These are phyloP conservation scores for Lagorchestes hirsutus DNA, from an alignment of 2,797 vertebrate genomes.

Conservation along the genomic window DNA sequence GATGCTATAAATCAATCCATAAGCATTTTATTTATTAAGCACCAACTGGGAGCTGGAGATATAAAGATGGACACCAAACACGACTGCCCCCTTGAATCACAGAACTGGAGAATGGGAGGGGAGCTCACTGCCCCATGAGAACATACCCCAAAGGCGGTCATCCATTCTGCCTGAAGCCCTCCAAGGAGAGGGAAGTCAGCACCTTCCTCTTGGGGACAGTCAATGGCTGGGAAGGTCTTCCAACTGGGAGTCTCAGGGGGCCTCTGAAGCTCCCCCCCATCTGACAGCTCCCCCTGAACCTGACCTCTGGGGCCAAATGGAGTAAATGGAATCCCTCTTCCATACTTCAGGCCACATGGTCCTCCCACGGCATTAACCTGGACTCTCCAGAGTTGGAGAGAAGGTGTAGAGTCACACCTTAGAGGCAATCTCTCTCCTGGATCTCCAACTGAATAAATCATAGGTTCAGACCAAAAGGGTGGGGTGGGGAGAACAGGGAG, in stretches of 20 bases:
- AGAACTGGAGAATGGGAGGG: background rate
- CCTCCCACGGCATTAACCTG: background rate
- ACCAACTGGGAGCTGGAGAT: background rate
- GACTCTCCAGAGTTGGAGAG: background rate
- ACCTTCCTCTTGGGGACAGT: background rate
- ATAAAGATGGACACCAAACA: background rate
- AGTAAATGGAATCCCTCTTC: background rate
- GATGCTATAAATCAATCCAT: background rate
- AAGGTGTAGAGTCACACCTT: background rate
- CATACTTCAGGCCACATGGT: background rate
- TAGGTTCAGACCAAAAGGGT: background rate
- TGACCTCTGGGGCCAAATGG: background rate
- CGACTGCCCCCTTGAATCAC: background rate
- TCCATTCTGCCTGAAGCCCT: background rate
- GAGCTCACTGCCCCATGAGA: background rate
- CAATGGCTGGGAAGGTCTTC: background rate
- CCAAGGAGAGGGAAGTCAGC: no score
- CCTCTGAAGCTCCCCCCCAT: background rate
- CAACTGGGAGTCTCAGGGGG: no score
- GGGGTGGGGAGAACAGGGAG: accelerated
- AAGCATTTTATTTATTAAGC: background rate
- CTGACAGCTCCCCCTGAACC: background rate
- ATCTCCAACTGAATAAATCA: background rate
- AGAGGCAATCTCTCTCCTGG: background rate
- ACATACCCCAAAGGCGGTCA: background rate